Base-by-base conservation (phyloP, 2,888 invertebrate genomes). In the Cheilosia scutellata region DNA sequence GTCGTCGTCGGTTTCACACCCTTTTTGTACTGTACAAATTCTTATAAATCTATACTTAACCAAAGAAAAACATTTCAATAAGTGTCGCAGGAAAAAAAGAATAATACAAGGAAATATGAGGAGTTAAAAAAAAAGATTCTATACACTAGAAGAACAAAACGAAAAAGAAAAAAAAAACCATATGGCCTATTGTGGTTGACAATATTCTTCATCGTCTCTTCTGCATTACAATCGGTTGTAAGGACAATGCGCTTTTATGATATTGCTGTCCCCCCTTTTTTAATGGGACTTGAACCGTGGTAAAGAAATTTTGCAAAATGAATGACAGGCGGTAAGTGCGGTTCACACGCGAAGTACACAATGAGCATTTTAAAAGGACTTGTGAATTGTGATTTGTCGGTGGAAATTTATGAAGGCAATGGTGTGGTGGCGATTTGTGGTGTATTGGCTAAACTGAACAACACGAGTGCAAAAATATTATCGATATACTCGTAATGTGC, bases 211-310 rank as follows among this genome's bases (percentile, higher is more conserved):
- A 27, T 57, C 66, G 25, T 66, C 62, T 55, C 68, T 72, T 68
- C 72, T 66, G 44, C 78, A 78, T 78, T 78, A 63, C 78, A 68
- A 78, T 68, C 29, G 58, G 51, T 31, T n/a, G 66, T 51, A 70
- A 70, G 83, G 78, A 83, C 78, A 83, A 83, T 78, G 78, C 68
- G 83, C 83, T 76, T 78, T 83, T 74, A 51, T 72, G 40, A 70
- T 37, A 33, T 37, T 60, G 49, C 31, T 9, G 9, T 40, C 5
- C 40, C 20, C 13, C 37, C 20, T 27, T 25, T 37, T 31, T 31
- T 16, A 3, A 47, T 16, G 51, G 27, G 27, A 57, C 55, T 68
- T 68, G 68, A 68, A 68, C 55, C 55, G 13, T 57, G 68, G 20
- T 57, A 7, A 33, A 40, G 66, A 37, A 49, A 65, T 66, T 55